Evolutionary conservation across 1,140 invertebrate genomes (phyloP).

Genomic region (Aporrectodea caliginosa): DNA sequence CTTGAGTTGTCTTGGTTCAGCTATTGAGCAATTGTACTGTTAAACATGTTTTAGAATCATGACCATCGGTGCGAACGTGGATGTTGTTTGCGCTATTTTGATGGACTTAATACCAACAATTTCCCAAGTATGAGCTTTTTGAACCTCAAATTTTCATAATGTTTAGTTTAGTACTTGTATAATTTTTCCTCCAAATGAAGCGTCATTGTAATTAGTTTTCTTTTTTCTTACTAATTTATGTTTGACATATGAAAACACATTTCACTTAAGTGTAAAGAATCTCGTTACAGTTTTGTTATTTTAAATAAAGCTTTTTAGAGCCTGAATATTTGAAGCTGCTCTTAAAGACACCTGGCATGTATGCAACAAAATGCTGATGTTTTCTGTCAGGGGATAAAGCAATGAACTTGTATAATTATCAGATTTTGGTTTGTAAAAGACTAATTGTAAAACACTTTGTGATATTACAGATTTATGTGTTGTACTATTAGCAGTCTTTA

Average conservation of each 20-base stretch:
- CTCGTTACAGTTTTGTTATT: neutral
- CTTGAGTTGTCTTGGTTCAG: neutral
- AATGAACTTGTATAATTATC: too few relatives aligned
- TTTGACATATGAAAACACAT: neutral
- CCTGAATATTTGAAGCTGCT: neutral
- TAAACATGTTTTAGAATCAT: too few relatives aligned
- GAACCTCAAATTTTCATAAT: neutral
- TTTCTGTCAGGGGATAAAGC: too few relatives aligned
- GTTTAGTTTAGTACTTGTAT: neutral
- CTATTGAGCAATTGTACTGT: neutral
- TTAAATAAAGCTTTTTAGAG: neutral
- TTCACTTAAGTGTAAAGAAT: neutral
- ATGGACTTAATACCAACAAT: slow-evolving; percentile 18
- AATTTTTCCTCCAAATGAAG: neutral
- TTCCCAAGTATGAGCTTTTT: slow-evolving; percentile 1
- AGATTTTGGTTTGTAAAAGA: neutral
- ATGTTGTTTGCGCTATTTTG: slow-evolving; percentile 14
- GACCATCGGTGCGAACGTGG: slow-evolving; percentile 7
- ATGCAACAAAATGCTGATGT: too few relatives aligned
- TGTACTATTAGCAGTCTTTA: neutral
- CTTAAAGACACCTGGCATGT: too few relatives aligned
- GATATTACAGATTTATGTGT: neutral
- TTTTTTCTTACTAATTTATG: neutral
- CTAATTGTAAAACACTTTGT: neutral
- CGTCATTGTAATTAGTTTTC: neutral